Percentiles rank a stretch among this genome's conserved stretches.
Evolutionary conservation across 2,113 vertebrate species (phyloP).

Genomic region (Tachycineta bicolor): DNA sequence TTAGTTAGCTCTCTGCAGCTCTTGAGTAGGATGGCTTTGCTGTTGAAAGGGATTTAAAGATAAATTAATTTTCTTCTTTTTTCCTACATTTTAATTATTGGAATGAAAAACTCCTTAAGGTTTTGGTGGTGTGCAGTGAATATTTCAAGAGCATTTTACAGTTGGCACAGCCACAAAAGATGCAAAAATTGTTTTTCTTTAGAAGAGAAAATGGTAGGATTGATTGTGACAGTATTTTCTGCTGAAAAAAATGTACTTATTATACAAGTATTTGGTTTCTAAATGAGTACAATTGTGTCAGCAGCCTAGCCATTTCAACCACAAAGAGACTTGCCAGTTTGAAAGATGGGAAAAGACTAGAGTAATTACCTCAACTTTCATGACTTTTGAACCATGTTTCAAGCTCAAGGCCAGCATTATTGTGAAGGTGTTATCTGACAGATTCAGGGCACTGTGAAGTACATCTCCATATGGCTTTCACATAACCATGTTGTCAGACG

Average conservation of each 20-base stretch:
- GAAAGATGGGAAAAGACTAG: not conserved
- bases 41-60: conserved; percentile 37
- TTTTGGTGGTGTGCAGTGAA: not conserved
- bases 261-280: not conserved
- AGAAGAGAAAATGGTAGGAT: not conserved
- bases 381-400: not conserved
- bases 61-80: not conserved
- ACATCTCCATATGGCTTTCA: not conserved
- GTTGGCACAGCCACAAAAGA: not conserved
- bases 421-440: not conserved
- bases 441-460: not conserved
- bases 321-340: not conserved
- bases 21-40: not conserved
- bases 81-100: conserved; percentile 16
- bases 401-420: not conserved
- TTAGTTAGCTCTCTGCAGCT: conserved; percentile 1
- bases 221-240: not conserved
- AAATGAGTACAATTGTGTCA: not conserved
- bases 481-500: not conserved
- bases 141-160: not conserved
- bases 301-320: not conserved
- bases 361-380: not conserved
- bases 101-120: not conserved
- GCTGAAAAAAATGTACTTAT: not conserved
- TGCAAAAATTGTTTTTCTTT: not conserved